These are phyloP conservation scores for Caenorhabditis sp. DNA, from an alignment of 2,888 invertebrate genomes.

Conservation along the genomic window DNA sequence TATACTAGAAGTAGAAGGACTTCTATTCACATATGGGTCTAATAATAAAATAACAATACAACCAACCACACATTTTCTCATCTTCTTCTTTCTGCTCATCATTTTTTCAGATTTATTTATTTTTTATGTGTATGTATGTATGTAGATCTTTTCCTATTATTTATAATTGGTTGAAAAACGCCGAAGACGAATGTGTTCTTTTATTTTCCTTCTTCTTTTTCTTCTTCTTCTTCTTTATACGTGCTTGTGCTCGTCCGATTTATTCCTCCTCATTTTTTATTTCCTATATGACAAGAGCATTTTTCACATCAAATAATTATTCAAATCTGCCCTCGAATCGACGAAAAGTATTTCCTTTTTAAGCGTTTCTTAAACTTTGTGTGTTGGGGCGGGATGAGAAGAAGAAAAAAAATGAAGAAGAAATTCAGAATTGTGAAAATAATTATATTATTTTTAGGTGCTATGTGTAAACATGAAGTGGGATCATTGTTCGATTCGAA, in stretches of 20 bases:
- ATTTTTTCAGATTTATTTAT: slow-evolving; percentile 3
- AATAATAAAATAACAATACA: too few species aligned
- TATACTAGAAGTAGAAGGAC: too few species aligned
- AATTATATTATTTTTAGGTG: slow-evolving; percentile 26
- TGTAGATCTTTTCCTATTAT: background rate
- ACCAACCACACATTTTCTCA: background rate
- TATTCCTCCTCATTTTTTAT: background rate
- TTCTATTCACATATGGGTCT: background rate
- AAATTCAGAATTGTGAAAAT: background rate
- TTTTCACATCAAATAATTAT: background rate
- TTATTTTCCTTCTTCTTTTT: background rate
- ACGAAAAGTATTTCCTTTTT: background rate
- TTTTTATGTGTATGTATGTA: background rate
- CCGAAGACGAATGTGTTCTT: slow-evolving; percentile 1
- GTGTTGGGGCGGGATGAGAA: background rate
- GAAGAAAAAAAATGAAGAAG: too few species aligned
- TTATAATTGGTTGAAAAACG: slow-evolving; percentile 13
- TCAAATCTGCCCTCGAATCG: background rate
- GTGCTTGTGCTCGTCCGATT: background rate
- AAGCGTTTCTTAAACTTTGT: background rate
- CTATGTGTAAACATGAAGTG: slow-evolving; percentile 55
- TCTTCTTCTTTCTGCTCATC: background rate
- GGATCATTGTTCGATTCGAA: slow-evolving; percentile 51
- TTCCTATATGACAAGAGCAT: background rate
- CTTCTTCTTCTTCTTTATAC: too few species aligned